Evolutionary conservation across 2,888 invertebrate genomes (phyloP).

Genomic region (Bhutanitis thaidina): DNA sequence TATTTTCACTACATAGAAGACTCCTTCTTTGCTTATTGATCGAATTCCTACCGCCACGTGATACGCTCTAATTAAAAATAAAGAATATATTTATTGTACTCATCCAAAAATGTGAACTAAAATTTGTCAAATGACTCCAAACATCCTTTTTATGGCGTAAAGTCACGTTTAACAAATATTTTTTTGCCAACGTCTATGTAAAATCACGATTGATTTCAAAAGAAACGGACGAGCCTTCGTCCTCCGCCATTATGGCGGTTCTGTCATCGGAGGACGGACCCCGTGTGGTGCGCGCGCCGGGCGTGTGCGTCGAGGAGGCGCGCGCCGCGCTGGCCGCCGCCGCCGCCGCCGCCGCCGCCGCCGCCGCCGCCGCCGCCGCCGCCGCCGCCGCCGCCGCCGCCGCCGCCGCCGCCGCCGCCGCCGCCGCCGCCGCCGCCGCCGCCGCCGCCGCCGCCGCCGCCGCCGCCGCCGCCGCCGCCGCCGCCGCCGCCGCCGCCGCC

Average conservation of each 20-base stretch:
- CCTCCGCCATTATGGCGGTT: conserved; percentile 74
- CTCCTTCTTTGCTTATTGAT: too few relatives aligned
- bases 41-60: too few relatives aligned
- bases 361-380: conserved; percentile 77
- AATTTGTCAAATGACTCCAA: too few relatives aligned
- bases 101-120: too few relatives aligned
- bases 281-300: conserved; percentile 61
- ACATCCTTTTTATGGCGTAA: too few relatives aligned
- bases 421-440: conserved; percentile 65
- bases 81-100: too few relatives aligned
- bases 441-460: conserved; percentile 62
- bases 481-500: conserved; percentile 57
- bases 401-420: conserved; percentile 56
- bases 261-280: conserved; percentile 70
- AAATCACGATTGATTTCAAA: conserved; percentile 3
- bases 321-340: conserved; percentile 60
- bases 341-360: conserved; percentile 63
- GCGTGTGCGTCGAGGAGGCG: conserved; percentile 65
- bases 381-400: conserved; percentile 64
- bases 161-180: conserved; percentile 11
- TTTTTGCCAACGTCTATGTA: too few relatives aligned
- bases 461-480: conserved; percentile 61
- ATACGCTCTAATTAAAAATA: too few relatives aligned
- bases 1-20: too few relatives aligned
- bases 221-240: conserved; percentile 69